Conservation (phyloP, 2,797 vertebrate species). For the Sarcophilus harrisii region DNA sequence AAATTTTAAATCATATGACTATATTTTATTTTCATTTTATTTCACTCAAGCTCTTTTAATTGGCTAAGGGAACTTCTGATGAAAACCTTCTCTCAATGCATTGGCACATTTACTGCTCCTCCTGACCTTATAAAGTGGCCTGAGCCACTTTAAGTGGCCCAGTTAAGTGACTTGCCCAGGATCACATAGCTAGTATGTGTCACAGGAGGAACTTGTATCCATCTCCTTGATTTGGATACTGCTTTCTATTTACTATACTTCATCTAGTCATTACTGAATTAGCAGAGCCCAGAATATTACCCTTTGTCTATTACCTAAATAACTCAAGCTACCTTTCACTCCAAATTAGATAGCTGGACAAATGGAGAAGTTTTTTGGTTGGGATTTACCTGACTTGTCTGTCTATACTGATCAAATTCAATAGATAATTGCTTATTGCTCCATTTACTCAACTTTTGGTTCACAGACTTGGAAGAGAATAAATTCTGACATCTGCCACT, state of each 20-base stretch:
- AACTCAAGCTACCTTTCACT: not conserved
- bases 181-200: not conserved
- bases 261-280: not conserved
- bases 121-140: not conserved
- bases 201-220: not conserved
- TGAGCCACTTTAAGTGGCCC: not conserved
- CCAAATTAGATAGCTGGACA: not conserved
- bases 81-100: not conserved
- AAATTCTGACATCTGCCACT: conserved; percentile 5
- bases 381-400: not conserved
- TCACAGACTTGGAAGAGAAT: not conserved
- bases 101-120: not conserved
- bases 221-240: too few species aligned
- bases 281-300: not conserved
- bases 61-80: too few species aligned
- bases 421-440: not conserved
- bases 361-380: not conserved
- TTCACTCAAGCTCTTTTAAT: not conserved
- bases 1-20: not conserved
- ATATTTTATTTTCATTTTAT: not conserved
- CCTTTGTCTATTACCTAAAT: not conserved
- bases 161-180: not conserved
- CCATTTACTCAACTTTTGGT: not conserved
- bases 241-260: not conserved
- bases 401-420: conserved; percentile 32